phyloP scores from a whole-genome alignment of 2,888 invertebrate species.

The Drosophila kuntzei region DNA sequence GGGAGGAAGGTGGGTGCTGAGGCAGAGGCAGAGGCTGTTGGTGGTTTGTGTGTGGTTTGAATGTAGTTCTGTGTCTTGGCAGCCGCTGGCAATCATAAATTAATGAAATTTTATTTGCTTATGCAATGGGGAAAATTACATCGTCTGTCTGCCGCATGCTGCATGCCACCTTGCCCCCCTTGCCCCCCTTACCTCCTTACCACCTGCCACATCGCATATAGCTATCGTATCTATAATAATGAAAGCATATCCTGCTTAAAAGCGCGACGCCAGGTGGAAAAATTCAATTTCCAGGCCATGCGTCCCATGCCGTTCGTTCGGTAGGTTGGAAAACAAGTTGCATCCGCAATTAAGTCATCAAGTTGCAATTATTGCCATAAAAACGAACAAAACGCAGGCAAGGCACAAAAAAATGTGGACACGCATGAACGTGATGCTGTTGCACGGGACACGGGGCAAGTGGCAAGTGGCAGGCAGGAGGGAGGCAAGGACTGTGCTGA shows the following conservation, averaged over 20 bases:
- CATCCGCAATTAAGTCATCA: conserved; percentile 82
- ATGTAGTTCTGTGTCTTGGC: conserved; percentile 30
- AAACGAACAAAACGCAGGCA: conserved; percentile 81
- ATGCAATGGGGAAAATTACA: conserved; percentile 72
- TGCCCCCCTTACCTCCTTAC: background rate
- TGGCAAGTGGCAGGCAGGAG: background rate
- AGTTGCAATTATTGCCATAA: conserved; percentile 82
- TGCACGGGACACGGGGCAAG: conserved; percentile 15
- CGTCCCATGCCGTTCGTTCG: conserved; percentile 15
- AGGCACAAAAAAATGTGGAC: conserved; percentile 71
- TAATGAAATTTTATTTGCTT: conserved; percentile 81
- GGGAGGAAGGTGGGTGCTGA: background rate
- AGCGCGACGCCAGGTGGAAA: conserved; percentile 74
- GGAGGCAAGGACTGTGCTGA: conserved; percentile 14
- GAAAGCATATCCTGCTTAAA: conserved; percentile 82
- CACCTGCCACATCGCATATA: conserved; percentile 18
- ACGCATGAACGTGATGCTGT: conserved; percentile 81
- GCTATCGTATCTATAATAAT: conserved; percentile 75
- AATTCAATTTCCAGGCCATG: conserved; percentile 79
- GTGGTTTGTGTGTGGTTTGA: conserved; percentile 6
- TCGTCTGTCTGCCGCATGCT: conserved; percentile 2
- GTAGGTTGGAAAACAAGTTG: conserved; percentile 81
- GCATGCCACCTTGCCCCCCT: conserved; percentile 5
- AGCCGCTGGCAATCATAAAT: conserved; percentile 77
- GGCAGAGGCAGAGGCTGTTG: too few species aligned